phyloP scores from a whole-genome alignment of 2,888 invertebrate species.

The Watsonalla binaria region DNA sequence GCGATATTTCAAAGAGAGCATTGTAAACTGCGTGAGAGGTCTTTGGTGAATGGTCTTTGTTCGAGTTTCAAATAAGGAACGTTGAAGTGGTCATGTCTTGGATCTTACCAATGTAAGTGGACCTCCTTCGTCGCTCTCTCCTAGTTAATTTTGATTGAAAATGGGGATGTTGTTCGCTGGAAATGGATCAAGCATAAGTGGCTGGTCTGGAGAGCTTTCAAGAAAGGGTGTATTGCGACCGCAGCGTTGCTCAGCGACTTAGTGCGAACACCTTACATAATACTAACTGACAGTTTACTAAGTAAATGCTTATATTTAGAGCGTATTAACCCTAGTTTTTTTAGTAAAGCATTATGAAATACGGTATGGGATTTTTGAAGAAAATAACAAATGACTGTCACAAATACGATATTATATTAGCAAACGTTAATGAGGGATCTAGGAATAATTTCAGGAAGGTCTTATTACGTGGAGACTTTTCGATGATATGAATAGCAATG shows the following conservation, averaged over 20 bases:
- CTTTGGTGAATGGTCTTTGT: slow-evolving; percentile 31
- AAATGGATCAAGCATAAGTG: slow-evolving; percentile 39
- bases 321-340: neutral
- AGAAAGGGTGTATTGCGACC: slow-evolving; percentile 52
- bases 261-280: slow-evolving; percentile 23
- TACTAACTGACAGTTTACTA: slow-evolving; percentile 10
- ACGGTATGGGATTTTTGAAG: too few relatives aligned
- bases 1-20: slow-evolving; percentile 24
- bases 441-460: too few relatives aligned
- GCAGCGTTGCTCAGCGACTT: slow-evolving; percentile 45
- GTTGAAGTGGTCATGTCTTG: slow-evolving; percentile 65
- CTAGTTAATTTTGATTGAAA: slow-evolving; percentile 45
- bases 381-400: too few relatives aligned
- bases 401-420: too few relatives aligned
- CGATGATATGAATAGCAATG: too few relatives aligned
- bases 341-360: too few relatives aligned
- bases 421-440: too few relatives aligned
- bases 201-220: slow-evolving; percentile 41
- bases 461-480: too few relatives aligned
- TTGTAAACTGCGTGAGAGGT: slow-evolving; percentile 24
- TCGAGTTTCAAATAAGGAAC: slow-evolving; percentile 58
- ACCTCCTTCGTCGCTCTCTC: slow-evolving; percentile 29
- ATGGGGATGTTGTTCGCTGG: slow-evolving; percentile 31
- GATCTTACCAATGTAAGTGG: slow-evolving; percentile 40
- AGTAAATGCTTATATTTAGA: neutral